Base-by-base conservation (phyloP, 2,113 vertebrate species). In the Promerops cafer region DNA sequence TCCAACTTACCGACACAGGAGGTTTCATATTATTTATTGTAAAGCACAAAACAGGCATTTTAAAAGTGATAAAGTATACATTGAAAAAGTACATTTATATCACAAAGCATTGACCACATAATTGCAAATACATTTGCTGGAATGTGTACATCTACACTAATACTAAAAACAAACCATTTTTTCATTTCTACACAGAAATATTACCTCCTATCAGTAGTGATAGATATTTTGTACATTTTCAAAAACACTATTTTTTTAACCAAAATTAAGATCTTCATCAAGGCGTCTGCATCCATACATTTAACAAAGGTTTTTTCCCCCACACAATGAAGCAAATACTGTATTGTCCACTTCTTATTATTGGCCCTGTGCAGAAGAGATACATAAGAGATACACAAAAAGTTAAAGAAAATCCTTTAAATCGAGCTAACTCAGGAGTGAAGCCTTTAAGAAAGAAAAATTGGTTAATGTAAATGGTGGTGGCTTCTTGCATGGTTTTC, bases 331-430 rank as follows among this genome's bases (percentile, higher is more conserved):
- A 99, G 99, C 99, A 99, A 99, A 99, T 99, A 99, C 99, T 99
- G 99, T 99, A 99, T 98, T 99, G 99, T 99, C 99, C 99, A 99
- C 99, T 99, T 99, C 99, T 99, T 99, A 99, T 99, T 99, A 99
- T 99, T 99, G 99, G 99, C 99, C 99, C 99, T 99, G 99, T 99
- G 99, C 99, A 99, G 99, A 99, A 99, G 98, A 99, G 99, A 99
- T 99, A 99, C 99, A 99, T 99, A 99, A 99, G 99, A 99, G 98
- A 99, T 99, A 99, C 98, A 98, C 98, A 99, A 99, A 99, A 99
- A 98, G 99, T 99, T 99, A 99, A 99, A 99, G 98, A 99, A 99
- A 98, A 99, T 98, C 98, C 98, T 98, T 98, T 98, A 98, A 98
- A 98, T 96, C 42, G 96, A 98, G 98, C 97, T 98, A 98, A 98